A percentile compares a stretch with the other conserved stretches of the same genome.
Evolutionary conservation across 2,797 vertebrate genomes (phyloP).

Genomic region (Gambusia yucatana): DNA sequence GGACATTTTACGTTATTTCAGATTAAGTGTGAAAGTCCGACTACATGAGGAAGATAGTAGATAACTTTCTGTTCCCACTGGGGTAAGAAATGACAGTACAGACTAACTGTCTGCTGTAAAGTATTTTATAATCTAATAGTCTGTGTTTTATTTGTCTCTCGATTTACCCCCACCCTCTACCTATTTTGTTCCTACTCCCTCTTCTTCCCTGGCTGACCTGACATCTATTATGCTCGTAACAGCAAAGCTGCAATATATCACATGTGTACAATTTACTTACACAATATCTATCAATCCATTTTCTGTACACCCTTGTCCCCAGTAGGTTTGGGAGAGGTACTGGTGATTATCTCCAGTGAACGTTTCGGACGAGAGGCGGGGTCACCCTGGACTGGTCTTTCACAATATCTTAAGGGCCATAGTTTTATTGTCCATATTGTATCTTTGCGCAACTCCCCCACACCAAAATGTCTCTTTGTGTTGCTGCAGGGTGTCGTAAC

Average conservation of each 20-base stretch:
- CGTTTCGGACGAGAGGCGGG: too few species aligned
- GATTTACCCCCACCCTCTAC: neutral
- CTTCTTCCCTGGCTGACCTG: neutral
- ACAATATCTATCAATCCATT: neutral
- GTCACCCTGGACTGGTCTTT: neutral
- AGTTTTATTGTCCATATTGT: too few species aligned
- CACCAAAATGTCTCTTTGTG: neutral
- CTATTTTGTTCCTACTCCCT: neutral
- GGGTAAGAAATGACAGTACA: neutral
- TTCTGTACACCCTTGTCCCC: neutral
- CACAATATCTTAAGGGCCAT: neutral
- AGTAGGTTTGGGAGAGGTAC: too few species aligned
- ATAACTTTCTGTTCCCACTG: neutral
- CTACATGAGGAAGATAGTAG: neutral
- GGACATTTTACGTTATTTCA: neutral
- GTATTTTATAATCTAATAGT: constrained; percentile 3
- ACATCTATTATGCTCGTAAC: neutral
- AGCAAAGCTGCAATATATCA: neutral
- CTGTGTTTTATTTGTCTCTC: neutral
- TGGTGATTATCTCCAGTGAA: too few species aligned
- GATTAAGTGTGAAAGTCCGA: neutral
- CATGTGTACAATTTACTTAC: neutral
- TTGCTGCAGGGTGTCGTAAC: neutral
- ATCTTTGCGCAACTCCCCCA: too few species aligned
- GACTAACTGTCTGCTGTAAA: constrained; percentile 4